These are phyloP conservation scores for Plagiodera versicolora DNA, from an alignment of 2,888 invertebrate species.

Conservation along the genomic window DNA sequence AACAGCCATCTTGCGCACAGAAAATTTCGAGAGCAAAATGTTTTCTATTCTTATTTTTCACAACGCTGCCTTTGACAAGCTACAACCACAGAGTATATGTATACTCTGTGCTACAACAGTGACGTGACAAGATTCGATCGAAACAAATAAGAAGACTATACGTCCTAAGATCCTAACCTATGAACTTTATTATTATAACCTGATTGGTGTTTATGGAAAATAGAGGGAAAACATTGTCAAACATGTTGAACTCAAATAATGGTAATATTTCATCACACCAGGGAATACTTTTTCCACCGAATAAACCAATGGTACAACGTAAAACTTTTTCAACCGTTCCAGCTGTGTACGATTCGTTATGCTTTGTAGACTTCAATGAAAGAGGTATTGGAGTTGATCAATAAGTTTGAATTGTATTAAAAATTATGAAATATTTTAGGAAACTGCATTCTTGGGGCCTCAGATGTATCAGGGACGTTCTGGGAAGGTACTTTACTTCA, in stretches of 20 bases:
- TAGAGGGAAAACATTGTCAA: neutral
- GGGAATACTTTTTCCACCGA: slow-evolving; percentile 45
- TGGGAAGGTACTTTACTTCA: slow-evolving; percentile 66
- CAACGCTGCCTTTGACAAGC: too few relatives aligned
- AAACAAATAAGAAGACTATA: too few relatives aligned
- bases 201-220: too few relatives aligned
- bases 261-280: neutral
- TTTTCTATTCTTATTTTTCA: too few relatives aligned
- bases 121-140: too few relatives aligned
- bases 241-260: neutral
- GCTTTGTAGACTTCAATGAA: slow-evolving; percentile 46
- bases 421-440: slow-evolving; percentile 43
- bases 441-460: slow-evolving; percentile 61
- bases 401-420: neutral
- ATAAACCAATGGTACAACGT: slow-evolving; percentile 44
- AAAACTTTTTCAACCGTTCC: slow-evolving; percentile 42
- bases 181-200: too few relatives aligned
- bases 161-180: too few relatives aligned
- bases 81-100: too few relatives aligned
- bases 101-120: too few relatives aligned
- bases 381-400: slow-evolving; percentile 35
- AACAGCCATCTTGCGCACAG: neutral
- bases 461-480: slow-evolving; percentile 61
- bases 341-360: slow-evolving; percentile 43
- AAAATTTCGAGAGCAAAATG: too few relatives aligned